These are phyloP conservation scores for Passer domesticus DNA, from an alignment of 2,113 vertebrate species.

Conservation along the genomic window DNA sequence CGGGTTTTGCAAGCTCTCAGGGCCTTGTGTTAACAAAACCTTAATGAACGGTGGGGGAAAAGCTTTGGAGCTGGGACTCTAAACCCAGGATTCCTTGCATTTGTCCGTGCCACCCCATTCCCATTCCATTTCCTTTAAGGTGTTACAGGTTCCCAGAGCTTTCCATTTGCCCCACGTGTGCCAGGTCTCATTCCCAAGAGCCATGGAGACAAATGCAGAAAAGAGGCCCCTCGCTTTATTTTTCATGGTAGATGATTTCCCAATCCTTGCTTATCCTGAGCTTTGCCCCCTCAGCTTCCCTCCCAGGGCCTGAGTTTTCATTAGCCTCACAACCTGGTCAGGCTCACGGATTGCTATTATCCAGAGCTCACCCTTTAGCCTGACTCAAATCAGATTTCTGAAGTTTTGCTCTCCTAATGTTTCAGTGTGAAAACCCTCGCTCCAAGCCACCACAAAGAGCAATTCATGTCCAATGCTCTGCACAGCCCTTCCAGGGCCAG, in stretches of 20 bases:
- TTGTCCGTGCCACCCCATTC: background rate
- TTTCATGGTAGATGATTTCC: background rate
- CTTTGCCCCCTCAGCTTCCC: background rate
- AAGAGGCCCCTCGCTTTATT: background rate
- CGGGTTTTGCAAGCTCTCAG: background rate
- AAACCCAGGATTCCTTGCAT: background rate
- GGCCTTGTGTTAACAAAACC: background rate
- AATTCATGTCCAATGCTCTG: background rate
- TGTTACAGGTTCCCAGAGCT: background rate
- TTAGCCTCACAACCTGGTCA: background rate
- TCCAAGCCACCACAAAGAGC: constrained; percentile 16
- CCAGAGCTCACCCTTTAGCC: background rate
- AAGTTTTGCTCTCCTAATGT: background rate
- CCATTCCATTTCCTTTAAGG: background rate
- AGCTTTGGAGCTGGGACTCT: background rate
- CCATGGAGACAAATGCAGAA: background rate
- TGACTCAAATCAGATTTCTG: constrained; percentile 23
- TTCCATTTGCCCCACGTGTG: background rate
- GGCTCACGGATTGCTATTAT: background rate
- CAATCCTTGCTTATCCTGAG: background rate
- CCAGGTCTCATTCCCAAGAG: background rate
- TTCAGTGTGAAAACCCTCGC: background rate
- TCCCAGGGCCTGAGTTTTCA: background rate
- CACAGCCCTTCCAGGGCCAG: background rate
- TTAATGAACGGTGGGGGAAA: background rate